phyloP scores from a whole-genome alignment of 53 echinoderm and acorn worm species.

The Arbacia lixula region DNA sequence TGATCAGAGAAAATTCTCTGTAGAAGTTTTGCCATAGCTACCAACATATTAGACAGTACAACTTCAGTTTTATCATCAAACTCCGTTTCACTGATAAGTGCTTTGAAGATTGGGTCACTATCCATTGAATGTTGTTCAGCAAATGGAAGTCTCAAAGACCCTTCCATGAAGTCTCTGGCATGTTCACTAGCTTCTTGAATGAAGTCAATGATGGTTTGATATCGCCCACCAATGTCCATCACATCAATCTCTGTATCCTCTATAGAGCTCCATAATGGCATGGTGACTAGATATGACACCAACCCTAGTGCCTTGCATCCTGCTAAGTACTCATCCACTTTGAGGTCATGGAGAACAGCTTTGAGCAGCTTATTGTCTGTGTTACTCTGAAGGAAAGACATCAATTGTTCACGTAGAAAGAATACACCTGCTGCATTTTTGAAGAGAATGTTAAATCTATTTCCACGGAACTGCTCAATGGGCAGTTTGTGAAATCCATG shows the following conservation, averaged over 20 bases:
- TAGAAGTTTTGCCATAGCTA: constrained; percentile 62
- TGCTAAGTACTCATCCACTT: constrained; percentile 53
- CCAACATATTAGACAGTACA: constrained; percentile 50
- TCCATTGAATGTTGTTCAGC: neutral
- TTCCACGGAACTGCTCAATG: constrained; percentile 50
- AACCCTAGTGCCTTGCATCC: constrained; percentile 68
- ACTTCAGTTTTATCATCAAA: constrained; percentile 62
- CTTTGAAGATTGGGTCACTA: constrained; percentile 27
- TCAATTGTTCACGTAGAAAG: constrained; percentile 44
- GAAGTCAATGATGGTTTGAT: constrained; percentile 48
- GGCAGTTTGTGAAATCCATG: constrained; percentile 45
- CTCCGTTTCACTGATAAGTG: constrained; percentile 20
- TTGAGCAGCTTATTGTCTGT: constrained; percentile 49
- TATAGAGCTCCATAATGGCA: constrained; percentile 62
- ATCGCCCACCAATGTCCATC: constrained; percentile 49
- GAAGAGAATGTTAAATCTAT: constrained; percentile 66
- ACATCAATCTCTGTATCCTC: constrained; percentile 56
- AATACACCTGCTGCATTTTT: constrained; percentile 49
- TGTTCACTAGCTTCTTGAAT: neutral
- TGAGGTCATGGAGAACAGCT: constrained; percentile 32
- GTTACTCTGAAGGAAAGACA: constrained; percentile 15
- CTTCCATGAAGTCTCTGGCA: constrained; percentile 10
- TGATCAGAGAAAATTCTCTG: constrained; percentile 69
- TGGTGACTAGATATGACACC: constrained; percentile 44
- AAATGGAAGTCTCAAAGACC: constrained; percentile 24